Conservation (phyloP, 2,113 vertebrate species). For the Melanotaenia duboulayi region DNA sequence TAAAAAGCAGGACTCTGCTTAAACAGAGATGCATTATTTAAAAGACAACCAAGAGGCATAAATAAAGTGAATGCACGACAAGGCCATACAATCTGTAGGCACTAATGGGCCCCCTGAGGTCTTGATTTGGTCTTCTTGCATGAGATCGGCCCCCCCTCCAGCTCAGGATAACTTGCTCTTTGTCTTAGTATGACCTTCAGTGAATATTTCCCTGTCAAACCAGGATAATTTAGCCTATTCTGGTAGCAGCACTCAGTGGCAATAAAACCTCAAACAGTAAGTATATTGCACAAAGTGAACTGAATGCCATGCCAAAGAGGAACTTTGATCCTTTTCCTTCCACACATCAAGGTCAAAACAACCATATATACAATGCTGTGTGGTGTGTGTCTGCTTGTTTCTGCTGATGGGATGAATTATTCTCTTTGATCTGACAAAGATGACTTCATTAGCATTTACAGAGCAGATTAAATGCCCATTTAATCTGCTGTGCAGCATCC, state of each 20-base stretch:
- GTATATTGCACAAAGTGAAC: conserved; percentile 12
- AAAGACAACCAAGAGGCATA: conserved; percentile 75
- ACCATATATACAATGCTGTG: conserved; percentile 20
- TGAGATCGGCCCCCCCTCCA: conserved; percentile 42
- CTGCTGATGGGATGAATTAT: conserved; percentile 23
- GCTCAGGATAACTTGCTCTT: conserved; percentile 66
- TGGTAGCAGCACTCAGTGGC: conserved; percentile 31
- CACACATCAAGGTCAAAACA: conserved; percentile 43
- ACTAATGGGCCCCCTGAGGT: conserved; percentile 74
- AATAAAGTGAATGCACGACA: conserved; percentile 73
- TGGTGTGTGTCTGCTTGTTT: neutral
- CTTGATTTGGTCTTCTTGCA: conserved; percentile 55
- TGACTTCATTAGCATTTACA: conserved; percentile 45
- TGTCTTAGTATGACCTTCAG: conserved; percentile 74
- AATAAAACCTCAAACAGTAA: conserved; percentile 35
- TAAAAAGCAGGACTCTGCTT: conserved; percentile 57
- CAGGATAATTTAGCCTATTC: conserved; percentile 53
- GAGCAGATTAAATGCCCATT: conserved; percentile 18
- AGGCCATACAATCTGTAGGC: conserved; percentile 62
- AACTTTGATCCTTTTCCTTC: conserved; percentile 32
- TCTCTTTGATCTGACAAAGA: conserved; percentile 38
- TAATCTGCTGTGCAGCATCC: conserved; percentile 14
- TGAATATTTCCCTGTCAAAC: conserved; percentile 57
- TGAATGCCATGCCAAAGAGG: conserved; percentile 10
- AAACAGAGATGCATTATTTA: conserved; percentile 79